A percentile compares a stretch with the other conserved stretches of the same genome.
Evolutionary conservation across 2,113 vertebrate species (phyloP).

Genomic region (Megaceryle maxima): DNA sequence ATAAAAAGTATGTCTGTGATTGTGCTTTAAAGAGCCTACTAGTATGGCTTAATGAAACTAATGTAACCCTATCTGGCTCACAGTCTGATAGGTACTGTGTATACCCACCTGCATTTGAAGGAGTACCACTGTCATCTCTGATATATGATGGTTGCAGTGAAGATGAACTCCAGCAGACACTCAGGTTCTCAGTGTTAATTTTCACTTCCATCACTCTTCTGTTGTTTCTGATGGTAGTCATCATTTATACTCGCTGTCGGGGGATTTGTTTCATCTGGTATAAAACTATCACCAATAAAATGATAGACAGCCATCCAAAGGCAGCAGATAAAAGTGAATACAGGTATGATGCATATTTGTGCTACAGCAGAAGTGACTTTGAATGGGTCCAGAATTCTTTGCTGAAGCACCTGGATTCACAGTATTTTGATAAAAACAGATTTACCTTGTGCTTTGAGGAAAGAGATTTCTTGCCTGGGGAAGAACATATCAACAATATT

Average conservation of each 20-base stretch:
- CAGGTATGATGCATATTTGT: constrained; percentile 85
- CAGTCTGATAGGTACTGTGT: constrained; percentile 65
- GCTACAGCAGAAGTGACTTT: constrained; percentile 86
- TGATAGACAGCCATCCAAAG: constrained; percentile 36
- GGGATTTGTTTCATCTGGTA: constrained; percentile 81
- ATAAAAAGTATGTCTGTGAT: constrained; percentile 83
- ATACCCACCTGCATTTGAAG: constrained; percentile 69
- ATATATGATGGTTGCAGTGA: constrained; percentile 43
- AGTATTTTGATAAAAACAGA: constrained; percentile 81
- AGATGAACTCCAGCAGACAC: constrained; percentile 67
- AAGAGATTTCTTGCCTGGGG: constrained; percentile 89
- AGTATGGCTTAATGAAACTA: constrained; percentile 81
- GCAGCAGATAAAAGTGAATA: background rate
- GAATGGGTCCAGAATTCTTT: constrained; percentile 86
- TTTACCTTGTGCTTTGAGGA: constrained; percentile 89
- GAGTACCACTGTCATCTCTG: constrained; percentile 50
- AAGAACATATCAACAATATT: constrained; percentile 86
- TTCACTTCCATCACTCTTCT: constrained; percentile 23
- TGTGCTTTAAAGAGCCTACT: constrained; percentile 79
- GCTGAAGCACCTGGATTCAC: constrained; percentile 81
- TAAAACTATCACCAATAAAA: constrained; percentile 57
- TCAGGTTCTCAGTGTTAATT: constrained; percentile 77
- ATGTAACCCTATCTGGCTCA: constrained; percentile 62
- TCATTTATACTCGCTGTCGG: constrained; percentile 68
- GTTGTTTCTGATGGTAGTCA: background rate